phyloP scores from a whole-genome alignment of 2,797 vertebrate genomes.

The Anisognathus igniventris region DNA sequence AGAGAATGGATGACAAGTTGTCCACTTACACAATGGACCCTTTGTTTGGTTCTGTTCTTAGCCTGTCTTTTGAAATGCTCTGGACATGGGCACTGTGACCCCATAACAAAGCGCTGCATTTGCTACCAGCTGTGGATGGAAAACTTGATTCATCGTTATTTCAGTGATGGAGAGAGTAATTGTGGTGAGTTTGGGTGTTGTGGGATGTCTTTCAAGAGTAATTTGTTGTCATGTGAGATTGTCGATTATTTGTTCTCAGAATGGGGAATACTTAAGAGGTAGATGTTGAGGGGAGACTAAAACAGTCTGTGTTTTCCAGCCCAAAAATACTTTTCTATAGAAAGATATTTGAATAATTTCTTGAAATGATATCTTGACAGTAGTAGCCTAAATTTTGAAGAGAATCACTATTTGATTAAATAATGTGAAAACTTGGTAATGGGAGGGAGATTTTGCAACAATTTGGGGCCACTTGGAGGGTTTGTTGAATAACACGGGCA shows the following conservation, averaged over 20 bases:
- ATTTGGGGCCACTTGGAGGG: not conserved
- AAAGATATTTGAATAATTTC: not conserved
- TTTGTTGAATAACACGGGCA: not conserved
- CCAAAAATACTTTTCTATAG: not conserved
- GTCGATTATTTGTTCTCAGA: not conserved
- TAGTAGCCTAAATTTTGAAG: not conserved
- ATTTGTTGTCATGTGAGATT: rapidly evolving
- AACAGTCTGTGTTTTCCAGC: not conserved
- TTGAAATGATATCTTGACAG: not conserved
- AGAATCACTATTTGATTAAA: not conserved
- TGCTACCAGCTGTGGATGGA: slow-evolving; percentile 92
- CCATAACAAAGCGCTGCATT: slow-evolving; percentile 84
- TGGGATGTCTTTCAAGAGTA: not conserved
- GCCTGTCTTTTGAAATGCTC: slow-evolving; percentile 87
- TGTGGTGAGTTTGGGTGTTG: slow-evolving; percentile 78
- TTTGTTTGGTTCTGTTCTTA: slow-evolving; percentile 36
- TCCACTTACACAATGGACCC: not conserved
- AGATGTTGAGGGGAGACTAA: not conserved
- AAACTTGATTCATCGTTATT: slow-evolving; percentile 82
- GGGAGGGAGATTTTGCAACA: not conserved
- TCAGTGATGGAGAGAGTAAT: slow-evolving; percentile 85
- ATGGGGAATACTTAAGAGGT: not conserved
- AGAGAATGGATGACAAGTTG: not conserved
- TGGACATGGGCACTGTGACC: slow-evolving; percentile 87
- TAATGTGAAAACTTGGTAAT: not conserved